Evolutionary conservation across 2,113 vertebrate species (phyloP), one percentile per base, ranked within the genome.

Genomic region (Xenopus tropicalis): DNA sequence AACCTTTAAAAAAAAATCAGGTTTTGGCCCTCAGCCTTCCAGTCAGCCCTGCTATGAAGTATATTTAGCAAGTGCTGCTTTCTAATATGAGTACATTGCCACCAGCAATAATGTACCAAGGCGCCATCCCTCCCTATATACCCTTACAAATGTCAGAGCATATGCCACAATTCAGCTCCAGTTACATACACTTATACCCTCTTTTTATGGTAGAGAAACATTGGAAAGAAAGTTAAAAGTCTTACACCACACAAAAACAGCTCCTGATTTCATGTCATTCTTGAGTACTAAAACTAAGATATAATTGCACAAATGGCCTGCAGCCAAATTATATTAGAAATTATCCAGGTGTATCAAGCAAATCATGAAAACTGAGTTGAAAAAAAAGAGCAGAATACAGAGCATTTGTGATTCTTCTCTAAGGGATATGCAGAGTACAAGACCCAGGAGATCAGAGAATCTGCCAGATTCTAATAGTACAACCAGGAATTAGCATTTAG

Each of bases 81-180:
- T 65, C 11, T 14, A 37, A 63, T 13, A 12, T 17, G 17, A 63
- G 14, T 63, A 5, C 9, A 24, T 37, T 21, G 71, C 77, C 62
- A 77, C 72, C 54, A 58, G 75, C 65, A 72, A 67, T 67, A 54
- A 78, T 73, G 79, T 74, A 48, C 79, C 70, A 80, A 79, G 19
- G 66, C 66, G 58, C 19, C 74, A 67, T 22, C 73, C 75, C 78
- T 3, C 0, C 63, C 63, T 79, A 71, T 37, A 37, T 37, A 78
- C 61, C 54, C 58, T 48, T 23, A 20, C 12, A 52, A 68, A 62
- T n/a, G 72, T 1, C 48, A 70, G 56, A 73, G 66, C 46, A 23
- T 56, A 72, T 23, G 23, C 24, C 29, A 67, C 9, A n/a, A 17
- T 21, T 66, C 20, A 70, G 20, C 54, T 57, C 11, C 3, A 17